phyloP scores from a whole-genome alignment of 2,113 vertebrate species.

The Psilopogon haemacephalus region DNA sequence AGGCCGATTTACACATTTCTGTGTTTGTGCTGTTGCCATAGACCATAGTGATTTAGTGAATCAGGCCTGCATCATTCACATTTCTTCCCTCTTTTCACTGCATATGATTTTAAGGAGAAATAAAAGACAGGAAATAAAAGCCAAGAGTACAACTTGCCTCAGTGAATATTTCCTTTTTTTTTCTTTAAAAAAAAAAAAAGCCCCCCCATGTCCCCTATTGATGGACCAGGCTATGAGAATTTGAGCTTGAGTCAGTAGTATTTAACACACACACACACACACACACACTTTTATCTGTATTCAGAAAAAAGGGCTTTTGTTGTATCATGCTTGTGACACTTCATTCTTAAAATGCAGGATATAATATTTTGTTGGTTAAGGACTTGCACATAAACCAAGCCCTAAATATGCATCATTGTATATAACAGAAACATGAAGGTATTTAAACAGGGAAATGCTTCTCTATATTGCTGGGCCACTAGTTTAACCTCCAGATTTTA shows the following conservation, averaged over 20 bases:
- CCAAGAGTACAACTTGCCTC: neutral
- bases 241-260: neutral
- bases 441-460: neutral
- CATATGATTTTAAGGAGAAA: conserved; percentile 50
- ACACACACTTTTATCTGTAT: neutral
- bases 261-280: neutral
- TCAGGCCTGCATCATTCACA: conserved; percentile 47
- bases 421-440: neutral
- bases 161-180: too few relatives aligned
- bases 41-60: conserved; percentile 48
- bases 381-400: neutral
- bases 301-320: neutral
- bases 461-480: neutral
- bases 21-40: conserved; percentile 32
- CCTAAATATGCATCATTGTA: neutral
- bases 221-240: neutral
- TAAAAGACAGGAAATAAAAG: conserved; percentile 42
- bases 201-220: too few relatives aligned
- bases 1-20: conserved; percentile 41
- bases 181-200: too few relatives aligned
- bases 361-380: neutral
- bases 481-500: neutral
- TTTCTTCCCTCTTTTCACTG: conserved; percentile 5
- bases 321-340: neutral
- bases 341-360: neutral